phyloP scores from a whole-genome alignment of 2,888 invertebrate genomes.

The Meganola albula region DNA sequence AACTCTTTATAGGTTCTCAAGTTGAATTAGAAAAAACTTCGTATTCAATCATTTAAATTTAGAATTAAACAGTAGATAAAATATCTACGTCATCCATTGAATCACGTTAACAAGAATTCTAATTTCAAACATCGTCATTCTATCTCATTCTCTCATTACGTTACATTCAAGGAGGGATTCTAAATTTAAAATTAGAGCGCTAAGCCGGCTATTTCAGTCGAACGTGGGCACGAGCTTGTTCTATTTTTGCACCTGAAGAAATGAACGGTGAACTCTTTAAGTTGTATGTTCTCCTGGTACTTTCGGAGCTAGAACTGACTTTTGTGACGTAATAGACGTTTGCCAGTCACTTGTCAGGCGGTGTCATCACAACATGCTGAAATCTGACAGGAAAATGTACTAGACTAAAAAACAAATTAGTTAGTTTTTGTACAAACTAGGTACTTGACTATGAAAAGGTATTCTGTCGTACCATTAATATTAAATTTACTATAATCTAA shows the following conservation, averaged over 20 bases:
- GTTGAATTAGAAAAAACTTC: too few species aligned
- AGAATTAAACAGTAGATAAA: too few species aligned
- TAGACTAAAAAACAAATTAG: too few species aligned
- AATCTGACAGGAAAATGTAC: slow-evolving; percentile 25
- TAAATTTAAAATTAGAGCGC: slow-evolving; percentile 31
- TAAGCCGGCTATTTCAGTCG: slow-evolving; percentile 49
- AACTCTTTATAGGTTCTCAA: too few species aligned
- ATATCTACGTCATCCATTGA: too few species aligned
- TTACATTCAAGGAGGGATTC: slow-evolving; percentile 25
- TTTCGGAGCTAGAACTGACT: slow-evolving; percentile 52
- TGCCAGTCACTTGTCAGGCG: slow-evolving; percentile 55
- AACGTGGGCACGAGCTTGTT: slow-evolving; percentile 54
- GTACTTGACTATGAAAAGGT: too few species aligned
- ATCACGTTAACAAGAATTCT: too few species aligned
- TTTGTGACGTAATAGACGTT: slow-evolving; percentile 71
- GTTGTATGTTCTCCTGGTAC: slow-evolving; percentile 61
- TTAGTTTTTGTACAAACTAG: too few species aligned
- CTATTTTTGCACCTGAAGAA: slow-evolving; percentile 63
- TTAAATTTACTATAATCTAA: too few species aligned
- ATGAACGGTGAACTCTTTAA: slow-evolving; percentile 36
- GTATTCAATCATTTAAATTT: too few species aligned
- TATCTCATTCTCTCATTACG: too few species aligned
- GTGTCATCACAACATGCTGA: slow-evolving; percentile 38
- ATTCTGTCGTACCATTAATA: too few species aligned
- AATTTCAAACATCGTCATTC: slow-evolving; percentile 1